These are phyloP conservation scores for Polietes domitor DNA, from an alignment of 2,888 invertebrate species.

Conservation along the genomic window DNA sequence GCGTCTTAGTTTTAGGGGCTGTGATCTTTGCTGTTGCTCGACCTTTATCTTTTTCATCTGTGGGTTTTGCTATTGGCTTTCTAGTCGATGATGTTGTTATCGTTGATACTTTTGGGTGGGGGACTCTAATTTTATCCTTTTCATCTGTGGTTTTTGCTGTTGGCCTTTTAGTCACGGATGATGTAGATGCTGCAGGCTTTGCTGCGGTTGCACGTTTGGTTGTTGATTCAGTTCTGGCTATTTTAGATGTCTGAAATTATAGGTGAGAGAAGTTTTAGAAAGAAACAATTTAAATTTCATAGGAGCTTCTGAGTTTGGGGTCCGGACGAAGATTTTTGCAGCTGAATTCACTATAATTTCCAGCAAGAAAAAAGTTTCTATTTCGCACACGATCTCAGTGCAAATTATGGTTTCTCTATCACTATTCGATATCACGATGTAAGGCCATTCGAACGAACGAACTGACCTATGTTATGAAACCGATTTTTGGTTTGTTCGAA, in stretches of 20 bases:
- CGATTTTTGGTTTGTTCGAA: too few relatives aligned
- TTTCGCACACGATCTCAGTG: too few relatives aligned
- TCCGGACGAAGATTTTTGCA: too few relatives aligned
- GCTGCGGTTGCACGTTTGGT: neutral
- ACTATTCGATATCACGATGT: too few relatives aligned
- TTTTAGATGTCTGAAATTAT: constrained; percentile 23
- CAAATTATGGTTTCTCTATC: too few relatives aligned
- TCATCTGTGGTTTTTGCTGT: constrained; percentile 1
- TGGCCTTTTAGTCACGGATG: neutral
- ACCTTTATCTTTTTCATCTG: constrained; percentile 21
- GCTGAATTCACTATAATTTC: too few relatives aligned
- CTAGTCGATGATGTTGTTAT: neutral
- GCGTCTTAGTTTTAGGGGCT: neutral
- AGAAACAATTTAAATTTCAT: neutral
- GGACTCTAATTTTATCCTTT: constrained; percentile 10
- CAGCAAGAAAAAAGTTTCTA: too few relatives aligned
- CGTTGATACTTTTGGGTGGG: too few relatives aligned
- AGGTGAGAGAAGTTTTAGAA: neutral
- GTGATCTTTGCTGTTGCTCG: neutral
- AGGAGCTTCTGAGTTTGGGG: too few relatives aligned
- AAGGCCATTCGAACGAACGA: too few relatives aligned
- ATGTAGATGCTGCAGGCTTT: neutral
- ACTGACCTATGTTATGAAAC: too few relatives aligned
- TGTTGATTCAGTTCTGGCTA: constrained; percentile 1
- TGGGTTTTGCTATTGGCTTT: neutral